phyloP scores from a whole-genome alignment of 1,140 invertebrate genomes.

The Lutraria rhynchaena region DNA sequence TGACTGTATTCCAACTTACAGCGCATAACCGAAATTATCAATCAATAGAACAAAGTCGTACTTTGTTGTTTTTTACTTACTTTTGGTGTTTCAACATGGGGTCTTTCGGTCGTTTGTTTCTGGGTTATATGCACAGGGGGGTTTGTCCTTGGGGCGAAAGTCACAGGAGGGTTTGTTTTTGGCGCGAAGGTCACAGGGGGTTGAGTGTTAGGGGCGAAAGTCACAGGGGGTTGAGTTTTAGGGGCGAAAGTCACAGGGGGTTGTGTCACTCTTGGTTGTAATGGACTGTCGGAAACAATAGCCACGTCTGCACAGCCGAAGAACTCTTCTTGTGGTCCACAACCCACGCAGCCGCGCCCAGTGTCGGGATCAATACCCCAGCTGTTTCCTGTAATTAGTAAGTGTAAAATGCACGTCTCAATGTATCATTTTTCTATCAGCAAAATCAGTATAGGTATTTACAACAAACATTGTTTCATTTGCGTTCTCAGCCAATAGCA shows the following conservation, averaged over 20 bases:
- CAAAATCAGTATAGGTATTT: no score
- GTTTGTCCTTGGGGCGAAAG: neutral
- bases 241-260: neutral
- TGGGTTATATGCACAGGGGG: no score
- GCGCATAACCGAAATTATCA: no score
- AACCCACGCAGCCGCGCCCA: conserved; percentile 40
- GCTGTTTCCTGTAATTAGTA: conserved; percentile 62
- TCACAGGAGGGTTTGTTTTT: neutral
- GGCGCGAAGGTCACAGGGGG: neutral
- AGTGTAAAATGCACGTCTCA: no score
- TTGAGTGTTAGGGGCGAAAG: neutral
- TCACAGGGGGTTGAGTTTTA: neutral
- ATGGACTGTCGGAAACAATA: conserved; percentile 9
- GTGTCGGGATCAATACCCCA: conserved; percentile 55
- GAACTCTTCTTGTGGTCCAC: conserved; percentile 59
- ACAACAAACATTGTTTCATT: no score
- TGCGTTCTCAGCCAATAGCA: no score
- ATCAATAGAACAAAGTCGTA: neutral
- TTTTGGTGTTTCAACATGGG: neutral
- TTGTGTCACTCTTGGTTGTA: neutral
- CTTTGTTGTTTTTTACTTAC: neutral
- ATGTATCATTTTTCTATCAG: no score
- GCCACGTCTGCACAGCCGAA: conserved; percentile 57
- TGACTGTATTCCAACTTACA: no score
- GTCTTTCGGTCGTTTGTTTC: neutral